Evolutionary conservation across 92 coral and sea anemone genomes (phyloP), one percentile per base, ranked within the genome.

Genomic region (Palythoa heliodiscus): DNA sequence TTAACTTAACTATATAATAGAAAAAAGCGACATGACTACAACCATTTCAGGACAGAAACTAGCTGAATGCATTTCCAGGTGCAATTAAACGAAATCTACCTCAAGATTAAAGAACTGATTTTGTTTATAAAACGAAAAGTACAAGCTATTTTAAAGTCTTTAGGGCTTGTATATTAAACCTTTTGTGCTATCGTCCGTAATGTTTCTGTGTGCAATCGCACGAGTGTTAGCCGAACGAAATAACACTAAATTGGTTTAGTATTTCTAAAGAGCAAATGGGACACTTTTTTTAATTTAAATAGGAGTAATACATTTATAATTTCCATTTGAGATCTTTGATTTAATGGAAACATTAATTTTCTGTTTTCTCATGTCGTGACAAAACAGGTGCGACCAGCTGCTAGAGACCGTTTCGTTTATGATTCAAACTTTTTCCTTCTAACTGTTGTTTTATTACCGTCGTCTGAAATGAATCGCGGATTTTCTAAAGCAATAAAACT

Each of bases 401-500:
- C 66, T 57, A 3, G 2, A 15, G 17, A 39, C 16, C 17, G 5
- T 38, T 39, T 16, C n/a, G 9, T 16, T 23, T 23, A 17, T 54
- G 14, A 63, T 78, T 64, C 83, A 58, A 12, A n/a, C 19, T 78
- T 43, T 63, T n/a, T 1, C 72, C 55, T 40, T 38, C n/a, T 38
- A 78, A 20, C 72, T 40, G 57, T 43, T 7, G 71, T 12, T 63
- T 61, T 78, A 61, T 61, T 78, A 35, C 12, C 53, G 74, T 11
- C 3, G 69, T 14, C 82, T 35, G 10, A 54, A 29, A 54, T 38
- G 50, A 63, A n/a, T 10, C 69, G 84, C n/a, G 48, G 12, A 43
- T 22, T 64, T 80, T 80, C 74, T 64, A 80, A 60, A 80, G 84
- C 84, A 80, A 80, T 80, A 80, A 67, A 80, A 60, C 12, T 48